Conservation (phyloP, 2,797 vertebrate genomes). For the Enteromius treurensis region DNA sequence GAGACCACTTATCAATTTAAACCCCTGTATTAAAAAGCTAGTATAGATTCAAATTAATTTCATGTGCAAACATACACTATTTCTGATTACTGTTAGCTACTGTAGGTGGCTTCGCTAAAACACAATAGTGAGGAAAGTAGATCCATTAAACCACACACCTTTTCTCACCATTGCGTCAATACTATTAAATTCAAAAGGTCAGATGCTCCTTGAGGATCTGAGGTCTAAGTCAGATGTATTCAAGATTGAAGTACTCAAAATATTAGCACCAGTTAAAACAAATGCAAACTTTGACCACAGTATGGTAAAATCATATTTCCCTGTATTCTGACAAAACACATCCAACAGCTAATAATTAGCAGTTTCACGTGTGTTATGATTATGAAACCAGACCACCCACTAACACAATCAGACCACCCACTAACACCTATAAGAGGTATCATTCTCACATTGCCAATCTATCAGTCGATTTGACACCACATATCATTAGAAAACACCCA, state of each 20-base stretch:
- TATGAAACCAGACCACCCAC: constrained; percentile 60
- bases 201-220: constrained; percentile 26
- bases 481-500: constrained; percentile 74
- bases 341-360: constrained; percentile 48
- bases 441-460: constrained; percentile 54
- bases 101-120: neutral
- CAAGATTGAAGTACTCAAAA: neutral
- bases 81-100: neutral
- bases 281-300: constrained; percentile 18
- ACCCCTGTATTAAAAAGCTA: neutral
- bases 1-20: neutral
- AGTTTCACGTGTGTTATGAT: constrained; percentile 55
- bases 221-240: constrained; percentile 25
- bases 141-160: constrained; percentile 1
- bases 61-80: neutral
- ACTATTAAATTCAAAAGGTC: constrained; percentile 18
- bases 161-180: constrained; percentile 30
- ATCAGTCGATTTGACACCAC: constrained; percentile 62
- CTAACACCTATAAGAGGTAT: constrained; percentile 58
- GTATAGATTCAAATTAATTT: neutral
- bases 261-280: constrained; percentile 28
- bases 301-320: constrained; percentile 22
- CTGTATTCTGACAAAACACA: constrained; percentile 26
- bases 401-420: constrained; percentile 50
- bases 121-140: neutral